phyloP scores from a whole-genome alignment of 2,113 vertebrate genomes.

The Saimiri boliviensis region DNA sequence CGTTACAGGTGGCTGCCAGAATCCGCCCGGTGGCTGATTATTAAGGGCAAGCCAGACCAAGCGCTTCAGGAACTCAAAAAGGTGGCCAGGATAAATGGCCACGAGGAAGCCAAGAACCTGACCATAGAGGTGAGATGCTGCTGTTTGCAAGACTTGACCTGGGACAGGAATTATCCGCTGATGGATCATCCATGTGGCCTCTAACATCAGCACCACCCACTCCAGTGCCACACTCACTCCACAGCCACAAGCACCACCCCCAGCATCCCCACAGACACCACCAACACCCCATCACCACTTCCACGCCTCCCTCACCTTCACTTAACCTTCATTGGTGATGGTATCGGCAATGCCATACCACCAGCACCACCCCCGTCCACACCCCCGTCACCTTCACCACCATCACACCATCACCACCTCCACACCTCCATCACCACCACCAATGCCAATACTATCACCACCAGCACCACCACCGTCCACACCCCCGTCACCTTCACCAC shows the following conservation, averaged over 20 bases:
- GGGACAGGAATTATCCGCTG: background rate
- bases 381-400: background rate
- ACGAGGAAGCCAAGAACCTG: slow-evolving; percentile 79
- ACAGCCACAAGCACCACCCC: background rate
- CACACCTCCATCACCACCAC: fast-evolving
- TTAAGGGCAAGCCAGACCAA: slow-evolving; percentile 74
- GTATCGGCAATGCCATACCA: background rate
- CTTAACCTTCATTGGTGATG: no score
- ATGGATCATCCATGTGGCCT: background rate
- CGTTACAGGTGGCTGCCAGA: slow-evolving; percentile 85
- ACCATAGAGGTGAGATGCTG: slow-evolving; percentile 84
- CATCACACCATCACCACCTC: background rate
- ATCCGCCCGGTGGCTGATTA: slow-evolving; percentile 88
- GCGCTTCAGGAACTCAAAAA: slow-evolving; percentile 85
- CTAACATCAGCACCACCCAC: no score
- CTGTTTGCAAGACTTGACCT: background rate
- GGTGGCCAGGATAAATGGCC: slow-evolving; percentile 88
- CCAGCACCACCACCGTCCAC: fast-evolving
- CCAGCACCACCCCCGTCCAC: no score
- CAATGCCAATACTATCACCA: no score
- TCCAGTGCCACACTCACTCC: background rate
- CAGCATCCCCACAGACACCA: background rate
- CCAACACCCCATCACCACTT: background rate
- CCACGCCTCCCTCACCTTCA: no score
- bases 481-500: fast-evolving